Base-by-base conservation (phyloP, 1,140 invertebrate genomes). In the Drosophila funebris region DNA sequence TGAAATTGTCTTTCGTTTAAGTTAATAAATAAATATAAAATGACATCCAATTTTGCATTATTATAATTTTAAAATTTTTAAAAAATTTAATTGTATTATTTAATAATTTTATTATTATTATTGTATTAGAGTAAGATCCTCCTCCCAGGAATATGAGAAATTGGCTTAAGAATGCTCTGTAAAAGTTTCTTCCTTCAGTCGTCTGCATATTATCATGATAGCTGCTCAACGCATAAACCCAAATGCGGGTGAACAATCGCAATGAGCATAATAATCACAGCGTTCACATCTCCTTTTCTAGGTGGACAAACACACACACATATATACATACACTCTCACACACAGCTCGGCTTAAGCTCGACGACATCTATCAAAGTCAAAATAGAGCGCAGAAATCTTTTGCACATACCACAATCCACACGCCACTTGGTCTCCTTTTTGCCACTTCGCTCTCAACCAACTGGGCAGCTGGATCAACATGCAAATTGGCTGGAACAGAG, bases 361-460 rank as follows among this genome's bases (percentile, higher is more conserved):
- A 67, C 53, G 69, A 79, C 72, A 88, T 88, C 84, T 67, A 77
- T 88, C 83, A 88, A 88, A 83, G 83, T 89, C 83, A 88, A 89
- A 88, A 69, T 79, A 73, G 83, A 88, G 78, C 78, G 62, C 67
- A 67, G 56, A 73, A 69, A 69, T 73, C 76, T 66, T 46, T 72
- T 78, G 71, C 70, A 71, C 69, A 77, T 78, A 74, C 73, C 71
- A 43, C 57, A 62, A 31, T 33, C 20, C 31, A 33, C 37, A 36
- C 14, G 16, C 33, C 24, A n/a, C 33, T 18, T 4, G 11, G 14
- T 6, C 9, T 1, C 39, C 13, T 2, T 8, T 16, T 20, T 29
- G 4, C 1, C 9, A n/a, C 13, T 16, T 46, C 0, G 8, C 16
- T 9, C 7, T 7, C 2, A 3, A 2, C 27, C 14, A n/a, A n/a